A percentile compares a stretch with the other conserved stretches of the same genome.
Evolutionary conservation across 2,888 invertebrate species (phyloP).

Genomic region (Anarsia innoxiella): DNA sequence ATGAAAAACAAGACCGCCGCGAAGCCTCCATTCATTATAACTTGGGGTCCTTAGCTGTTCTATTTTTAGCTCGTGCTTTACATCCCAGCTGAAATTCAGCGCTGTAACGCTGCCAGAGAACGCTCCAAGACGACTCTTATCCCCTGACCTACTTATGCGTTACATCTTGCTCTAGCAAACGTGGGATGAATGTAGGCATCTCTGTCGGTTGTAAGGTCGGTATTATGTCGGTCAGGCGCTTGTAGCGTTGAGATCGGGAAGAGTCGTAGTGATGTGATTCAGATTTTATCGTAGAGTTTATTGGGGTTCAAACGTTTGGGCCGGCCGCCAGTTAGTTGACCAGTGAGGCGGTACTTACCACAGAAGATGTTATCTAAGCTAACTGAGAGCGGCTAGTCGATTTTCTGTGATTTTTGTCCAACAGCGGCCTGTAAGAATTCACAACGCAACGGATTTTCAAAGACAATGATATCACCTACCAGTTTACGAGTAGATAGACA

Average conservation of each 20-base stretch:
- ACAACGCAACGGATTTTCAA: too few species aligned
- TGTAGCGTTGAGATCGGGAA: slow-evolving; percentile 62
- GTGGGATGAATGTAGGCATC: slow-evolving; percentile 27
- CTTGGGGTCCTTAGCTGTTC: slow-evolving; percentile 28
- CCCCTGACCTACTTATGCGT: slow-evolving; percentile 66
- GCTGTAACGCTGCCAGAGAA: slow-evolving; percentile 51
- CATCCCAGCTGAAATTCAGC: slow-evolving; percentile 28
- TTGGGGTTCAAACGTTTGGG: too few species aligned
- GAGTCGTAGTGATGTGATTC: slow-evolving; percentile 16
- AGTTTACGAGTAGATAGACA: too few species aligned
- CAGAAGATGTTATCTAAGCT: too few species aligned
- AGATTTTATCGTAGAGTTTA: too few species aligned
- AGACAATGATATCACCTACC: too few species aligned
- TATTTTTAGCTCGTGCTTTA: slow-evolving; percentile 41
- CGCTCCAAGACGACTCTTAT: slow-evolving; percentile 52
- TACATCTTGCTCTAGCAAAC: slow-evolving; percentile 32
- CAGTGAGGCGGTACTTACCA: too few species aligned
- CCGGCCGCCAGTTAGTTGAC: too few species aligned
- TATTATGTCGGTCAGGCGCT: slow-evolving; percentile 65
- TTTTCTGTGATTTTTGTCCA: too few species aligned
- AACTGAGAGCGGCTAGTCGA: too few species aligned
- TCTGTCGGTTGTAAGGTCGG: slow-evolving; percentile 58
- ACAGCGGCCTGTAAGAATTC: too few species aligned
- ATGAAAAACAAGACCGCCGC: too few species aligned
- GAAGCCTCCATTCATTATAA: slow-evolving; percentile 36